Base-by-base conservation (phyloP, 2,888 invertebrate species). In the Reticulitermes lucifugus region DNA sequence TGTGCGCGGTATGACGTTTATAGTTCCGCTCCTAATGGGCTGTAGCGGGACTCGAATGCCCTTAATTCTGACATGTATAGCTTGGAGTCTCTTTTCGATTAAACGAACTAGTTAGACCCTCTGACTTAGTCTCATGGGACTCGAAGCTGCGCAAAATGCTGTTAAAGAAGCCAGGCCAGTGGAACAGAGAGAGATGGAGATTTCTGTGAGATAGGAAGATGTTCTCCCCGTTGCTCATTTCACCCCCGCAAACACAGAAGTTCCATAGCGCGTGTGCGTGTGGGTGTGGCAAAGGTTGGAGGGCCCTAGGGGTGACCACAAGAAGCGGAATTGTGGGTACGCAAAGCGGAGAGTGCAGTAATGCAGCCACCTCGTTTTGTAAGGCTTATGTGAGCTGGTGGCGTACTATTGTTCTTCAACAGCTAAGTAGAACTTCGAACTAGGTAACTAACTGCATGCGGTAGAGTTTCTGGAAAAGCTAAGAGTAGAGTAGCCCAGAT, bases 111-210 rank as follows among this genome's bases (percentile, higher is more conserved):
- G 60, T 18, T n/a, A 60, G 21, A 6, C 60, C 60, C 60, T 60
- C n/a, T 18, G 6, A 4, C 22, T n/a, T 60, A 60, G 18, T 22
- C 60, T 18, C 6, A 18, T 21, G 60, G 60, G 25, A 65, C 12
- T 35, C 9, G 21, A 41, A 73, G 10, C 73, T 29, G 73, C 18
- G 73, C 73, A 41, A 21, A 41, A 73, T 73, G 41, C 41, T 41
- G 41, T 73, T 73, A 73, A 73, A 73, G 21, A 73, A 73, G 41
- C 41, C 22, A 41, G 73, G 73, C 73, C 2, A 73, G 21, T 73
- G 41, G 65, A n/a, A 65, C n/a, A 65, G 65, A 65, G 65, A n/a
- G 65, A 65, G 12, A 65, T 5, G 60, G n/a, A 65, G n/a, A 65
- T 65, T 25, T 65, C 9, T 25, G 25, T 65, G 65, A 5, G n/a